Evolutionary conservation across 2,113 vertebrate genomes (phyloP).

Genomic region (Erythrolamprus reginae): DNA sequence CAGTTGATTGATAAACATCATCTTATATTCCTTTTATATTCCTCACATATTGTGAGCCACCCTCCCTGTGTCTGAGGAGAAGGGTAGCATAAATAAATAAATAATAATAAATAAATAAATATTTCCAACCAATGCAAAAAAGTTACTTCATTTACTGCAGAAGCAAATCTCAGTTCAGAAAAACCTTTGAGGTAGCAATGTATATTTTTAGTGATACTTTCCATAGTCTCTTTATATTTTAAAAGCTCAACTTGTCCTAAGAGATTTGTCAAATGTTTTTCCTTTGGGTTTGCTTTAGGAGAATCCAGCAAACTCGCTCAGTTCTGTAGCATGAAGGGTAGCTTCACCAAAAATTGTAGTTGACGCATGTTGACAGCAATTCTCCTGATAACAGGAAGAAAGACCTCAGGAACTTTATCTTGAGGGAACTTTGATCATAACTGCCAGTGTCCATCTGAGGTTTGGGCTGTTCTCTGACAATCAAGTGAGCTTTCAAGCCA

Average conservation of each 20-base stretch:
- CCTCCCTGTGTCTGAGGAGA: no score
- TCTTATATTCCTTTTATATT: neutral
- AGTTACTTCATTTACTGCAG: neutral
- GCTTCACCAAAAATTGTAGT: neutral
- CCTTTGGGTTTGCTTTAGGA: neutral
- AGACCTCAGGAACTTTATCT: neutral
- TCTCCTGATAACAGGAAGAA: neutral
- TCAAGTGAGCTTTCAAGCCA: neutral
- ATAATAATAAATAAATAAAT: no score
- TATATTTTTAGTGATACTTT: neutral
- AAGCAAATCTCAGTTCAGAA: neutral
- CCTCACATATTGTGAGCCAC: no score
- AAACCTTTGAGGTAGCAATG: neutral
- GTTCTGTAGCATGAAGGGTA: neutral
- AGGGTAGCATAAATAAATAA: no score
- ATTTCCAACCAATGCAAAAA: neutral
- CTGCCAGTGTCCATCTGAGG: neutral
- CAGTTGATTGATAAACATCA: neutral
- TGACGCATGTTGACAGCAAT: slow-evolving; percentile 13
- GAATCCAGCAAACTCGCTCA: neutral
- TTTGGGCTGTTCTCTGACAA: neutral
- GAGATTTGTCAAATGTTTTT: slow-evolving; percentile 13
- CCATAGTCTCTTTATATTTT: neutral
- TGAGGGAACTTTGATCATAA: neutral
- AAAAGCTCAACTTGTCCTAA: slow-evolving; percentile 3